A percentile compares a stretch with the other conserved stretches of the same genome.
These are phyloP conservation scores for Halcyon leucocephala DNA, from an alignment of 2,797 vertebrate genomes.

Conservation along the genomic window DNA sequence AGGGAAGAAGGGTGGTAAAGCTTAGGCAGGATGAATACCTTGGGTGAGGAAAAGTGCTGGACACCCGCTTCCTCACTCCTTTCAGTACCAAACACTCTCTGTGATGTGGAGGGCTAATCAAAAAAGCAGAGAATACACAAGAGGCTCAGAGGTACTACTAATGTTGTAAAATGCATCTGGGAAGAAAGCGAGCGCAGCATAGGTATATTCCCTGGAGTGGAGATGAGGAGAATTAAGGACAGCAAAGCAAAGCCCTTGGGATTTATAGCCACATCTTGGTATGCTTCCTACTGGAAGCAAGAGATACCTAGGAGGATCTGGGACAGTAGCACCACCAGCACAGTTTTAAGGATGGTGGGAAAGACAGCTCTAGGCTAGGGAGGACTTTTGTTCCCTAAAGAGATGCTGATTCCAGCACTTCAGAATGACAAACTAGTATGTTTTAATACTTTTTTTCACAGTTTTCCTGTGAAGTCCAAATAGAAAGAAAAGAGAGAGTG, in stretches of 20 bases:
- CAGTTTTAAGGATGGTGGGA: neutral
- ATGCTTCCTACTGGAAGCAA: neutral
- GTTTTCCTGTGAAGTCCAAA: neutral
- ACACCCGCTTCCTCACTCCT: neutral
- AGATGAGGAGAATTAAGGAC: constrained; percentile 26
- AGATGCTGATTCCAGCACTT: neutral
- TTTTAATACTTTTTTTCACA: neutral
- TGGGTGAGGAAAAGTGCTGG: neutral
- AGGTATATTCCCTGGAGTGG: neutral
- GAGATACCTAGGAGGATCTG: neutral
- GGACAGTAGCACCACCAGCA: neutral
- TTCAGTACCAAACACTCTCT: neutral
- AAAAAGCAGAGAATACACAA: constrained; percentile 18
- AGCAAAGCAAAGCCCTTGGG: constrained; percentile 31
- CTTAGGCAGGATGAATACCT: neutral
- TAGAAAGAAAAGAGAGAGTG: neutral
- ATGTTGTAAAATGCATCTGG: neutral
- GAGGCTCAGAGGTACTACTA: neutral
- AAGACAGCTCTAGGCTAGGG: neutral
- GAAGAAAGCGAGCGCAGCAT: neutral
- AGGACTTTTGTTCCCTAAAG: neutral
- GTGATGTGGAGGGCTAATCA: constrained; percentile 38
- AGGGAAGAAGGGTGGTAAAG: neutral
- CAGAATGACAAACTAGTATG: neutral
- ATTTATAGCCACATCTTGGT: neutral